A percentile compares a stretch with the other conserved stretches of the same genome.
Evolutionary conservation across 2,113 vertebrate species (phyloP).

Genomic region (Aspidoscelis tigris): DNA sequence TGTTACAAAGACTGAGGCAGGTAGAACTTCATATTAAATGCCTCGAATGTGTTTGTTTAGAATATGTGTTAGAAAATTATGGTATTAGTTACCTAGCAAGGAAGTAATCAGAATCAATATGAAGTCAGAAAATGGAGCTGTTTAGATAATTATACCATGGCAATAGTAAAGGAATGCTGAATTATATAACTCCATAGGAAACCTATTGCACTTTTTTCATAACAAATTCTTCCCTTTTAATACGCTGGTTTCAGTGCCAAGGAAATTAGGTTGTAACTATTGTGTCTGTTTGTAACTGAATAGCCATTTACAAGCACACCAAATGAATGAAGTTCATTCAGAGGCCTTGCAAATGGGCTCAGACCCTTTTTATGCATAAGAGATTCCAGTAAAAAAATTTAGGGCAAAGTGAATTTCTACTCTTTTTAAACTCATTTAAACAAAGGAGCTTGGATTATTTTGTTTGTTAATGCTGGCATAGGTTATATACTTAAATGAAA

Average conservation of each 20-base stretch:
- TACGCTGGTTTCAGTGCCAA: conserved; percentile 64
- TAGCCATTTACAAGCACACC: conserved; percentile 82
- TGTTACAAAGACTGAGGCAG: neutral
- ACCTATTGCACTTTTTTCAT: conserved; percentile 61
- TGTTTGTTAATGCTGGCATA: conserved; percentile 13
- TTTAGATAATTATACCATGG: conserved; percentile 40
- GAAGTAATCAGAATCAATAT: conserved; percentile 26
- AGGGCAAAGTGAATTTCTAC: conserved; percentile 69
- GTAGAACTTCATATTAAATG: neutral
- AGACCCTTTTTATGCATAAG: conserved; percentile 83
- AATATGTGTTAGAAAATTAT: neutral
- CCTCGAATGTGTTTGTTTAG: neutral
- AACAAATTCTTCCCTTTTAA: conserved; percentile 66
- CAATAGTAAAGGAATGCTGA: conserved; percentile 46
- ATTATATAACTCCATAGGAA: conserved; percentile 68
- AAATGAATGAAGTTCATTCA: conserved; percentile 92
- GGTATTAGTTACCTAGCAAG: neutral
- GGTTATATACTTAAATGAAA: neutral
- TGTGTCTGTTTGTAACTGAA: conserved; percentile 75
- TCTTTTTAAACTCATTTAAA: conserved; percentile 21
- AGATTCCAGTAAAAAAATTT: conserved; percentile 78
- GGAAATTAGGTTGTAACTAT: conserved; percentile 77
- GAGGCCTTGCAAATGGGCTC: conserved; percentile 78
- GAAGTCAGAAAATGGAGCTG: conserved; percentile 22
- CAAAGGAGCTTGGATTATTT: conserved; percentile 17